Evolutionary conservation across 1,140 invertebrate genomes (phyloP).

Genomic region (Listronotus bonariensis): DNA sequence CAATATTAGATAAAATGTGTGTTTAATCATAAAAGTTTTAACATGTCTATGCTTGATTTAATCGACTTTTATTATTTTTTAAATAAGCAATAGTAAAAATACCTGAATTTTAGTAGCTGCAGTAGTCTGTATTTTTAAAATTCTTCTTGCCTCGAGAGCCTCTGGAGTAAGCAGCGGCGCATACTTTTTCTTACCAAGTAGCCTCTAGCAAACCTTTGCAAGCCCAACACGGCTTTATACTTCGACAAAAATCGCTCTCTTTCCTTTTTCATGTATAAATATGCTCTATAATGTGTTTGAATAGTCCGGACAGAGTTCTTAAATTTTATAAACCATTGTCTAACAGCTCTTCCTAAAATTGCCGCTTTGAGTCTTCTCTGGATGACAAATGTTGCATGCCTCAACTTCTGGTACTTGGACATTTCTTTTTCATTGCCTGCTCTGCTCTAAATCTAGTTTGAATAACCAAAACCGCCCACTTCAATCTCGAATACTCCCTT

Average conservation of each 20-base stretch:
- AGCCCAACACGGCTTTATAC: conserved; percentile 50
- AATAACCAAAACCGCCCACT: conserved; percentile 39
- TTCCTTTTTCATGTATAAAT: conserved; percentile 39
- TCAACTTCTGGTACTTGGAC: conserved; percentile 49
- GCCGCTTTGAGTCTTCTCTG: conserved; percentile 49
- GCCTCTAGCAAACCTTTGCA: conserved; percentile 54
- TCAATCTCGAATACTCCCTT: conserved; percentile 44
- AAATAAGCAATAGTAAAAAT: conserved; percentile 28
- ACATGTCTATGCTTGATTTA: background rate
- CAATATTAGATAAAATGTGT: background rate
- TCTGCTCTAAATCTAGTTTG: conserved; percentile 56
- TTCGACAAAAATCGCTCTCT: conserved; percentile 45
- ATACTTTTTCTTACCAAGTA: conserved; percentile 57
- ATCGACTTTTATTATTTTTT: conserved; percentile 2
- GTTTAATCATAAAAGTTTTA: background rate
- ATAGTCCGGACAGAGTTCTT: conserved; percentile 41
- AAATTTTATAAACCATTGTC: conserved; percentile 48
- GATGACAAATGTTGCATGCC: conserved; percentile 40
- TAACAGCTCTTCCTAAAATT: conserved; percentile 23
- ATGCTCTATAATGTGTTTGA: conserved; percentile 45
- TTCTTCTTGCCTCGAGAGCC: conserved; percentile 55
- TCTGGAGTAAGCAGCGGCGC: conserved; percentile 51
- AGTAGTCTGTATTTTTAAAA: conserved; percentile 47
- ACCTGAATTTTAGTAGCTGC: conserved; percentile 69
- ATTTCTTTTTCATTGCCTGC: conserved; percentile 48